Base-by-base conservation (phyloP, 2,113 vertebrate species). In the Gopherus evgoodei region DNA sequence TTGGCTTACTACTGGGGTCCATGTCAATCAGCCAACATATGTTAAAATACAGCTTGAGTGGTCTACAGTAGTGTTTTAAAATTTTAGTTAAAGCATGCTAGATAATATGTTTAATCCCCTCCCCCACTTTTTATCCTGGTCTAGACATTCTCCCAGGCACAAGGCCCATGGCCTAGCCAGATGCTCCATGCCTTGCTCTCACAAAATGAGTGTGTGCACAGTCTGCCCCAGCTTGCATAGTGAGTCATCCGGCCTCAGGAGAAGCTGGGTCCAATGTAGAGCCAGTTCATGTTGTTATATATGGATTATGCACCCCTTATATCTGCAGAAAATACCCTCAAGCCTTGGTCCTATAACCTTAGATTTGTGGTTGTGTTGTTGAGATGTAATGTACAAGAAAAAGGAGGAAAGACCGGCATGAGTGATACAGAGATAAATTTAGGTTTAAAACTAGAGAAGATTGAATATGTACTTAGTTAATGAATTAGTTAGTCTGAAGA, bases 401-500 rank as follows among this genome's bases (percentile, higher is more conserved):
- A 17, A 3, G 59, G 83, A 38, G 42, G 1, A 86, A 89, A 42
- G 42, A 3, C 50, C 57, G 31, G 52, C 47, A 2, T 81, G 31
- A 81, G 22, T 59, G 50, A 5, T 24, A 65, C 5, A 89, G 59
- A 42, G 5, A 4, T 50, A 76, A 75, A 24, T 87, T 94, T 87
- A 84, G 65, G 76, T 79, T 57, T 86, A 27, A 94, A 85, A 38
- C 91, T 54, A 87, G 84, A 31, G 29, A 56, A 86, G 85, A 82
- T 19, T 79, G 75, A 91, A 17, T 53, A n/a, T 88, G n/a, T 27
- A 85, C 53, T 8, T 47, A 65, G 19, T 90, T 81, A 91, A 87
- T 83, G 93, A 93, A 89, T 53, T 89, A 49, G 22, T 81, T 25
- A 38, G 8, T 90, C 90, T 86, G 82, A 92, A 94, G 75, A 94